Evolutionary conservation across 1,140 invertebrate species (phyloP).

Genomic region (Elymnias hypermnestra): DNA sequence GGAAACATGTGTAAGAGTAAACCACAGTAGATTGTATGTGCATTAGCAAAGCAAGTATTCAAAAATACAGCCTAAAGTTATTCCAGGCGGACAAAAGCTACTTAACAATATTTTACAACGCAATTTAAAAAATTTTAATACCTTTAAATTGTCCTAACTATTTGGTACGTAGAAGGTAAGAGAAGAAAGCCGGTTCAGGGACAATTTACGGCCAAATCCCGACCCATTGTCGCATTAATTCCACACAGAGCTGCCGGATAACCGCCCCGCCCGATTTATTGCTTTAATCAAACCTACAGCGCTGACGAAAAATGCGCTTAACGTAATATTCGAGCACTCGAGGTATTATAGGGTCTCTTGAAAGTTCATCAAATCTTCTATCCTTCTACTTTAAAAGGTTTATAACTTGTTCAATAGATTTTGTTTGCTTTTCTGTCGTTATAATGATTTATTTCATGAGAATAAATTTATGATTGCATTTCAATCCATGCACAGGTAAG

Average conservation of each 20-base stretch:
- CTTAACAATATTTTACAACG: background rate
- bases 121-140: background rate
- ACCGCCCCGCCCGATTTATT: conserved; percentile 45
- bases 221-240: conserved; percentile 23
- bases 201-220: conserved; percentile 44
- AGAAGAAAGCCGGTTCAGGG: conserved; percentile 31
- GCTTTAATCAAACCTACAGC: conserved; percentile 52
- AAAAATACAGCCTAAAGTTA: too few species aligned
- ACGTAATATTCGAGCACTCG: conserved; percentile 31
- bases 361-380: background rate
- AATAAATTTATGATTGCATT: too few species aligned
- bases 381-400: too few species aligned
- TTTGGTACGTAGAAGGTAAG: conserved; percentile 32
- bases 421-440: too few species aligned
- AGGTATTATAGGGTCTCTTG: background rate
- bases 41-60: too few species aligned
- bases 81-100: too few species aligned
- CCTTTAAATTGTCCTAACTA: conserved; percentile 11
- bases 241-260: conserved; percentile 31
- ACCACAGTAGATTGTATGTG: too few species aligned
- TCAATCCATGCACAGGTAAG: too few species aligned
- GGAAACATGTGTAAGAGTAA: too few species aligned
- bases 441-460: too few species aligned
- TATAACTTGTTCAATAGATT: too few species aligned
- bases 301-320: conserved; percentile 50